Conservation (phyloP, 2,113 vertebrate genomes). For the Pardalotus punctatus region DNA sequence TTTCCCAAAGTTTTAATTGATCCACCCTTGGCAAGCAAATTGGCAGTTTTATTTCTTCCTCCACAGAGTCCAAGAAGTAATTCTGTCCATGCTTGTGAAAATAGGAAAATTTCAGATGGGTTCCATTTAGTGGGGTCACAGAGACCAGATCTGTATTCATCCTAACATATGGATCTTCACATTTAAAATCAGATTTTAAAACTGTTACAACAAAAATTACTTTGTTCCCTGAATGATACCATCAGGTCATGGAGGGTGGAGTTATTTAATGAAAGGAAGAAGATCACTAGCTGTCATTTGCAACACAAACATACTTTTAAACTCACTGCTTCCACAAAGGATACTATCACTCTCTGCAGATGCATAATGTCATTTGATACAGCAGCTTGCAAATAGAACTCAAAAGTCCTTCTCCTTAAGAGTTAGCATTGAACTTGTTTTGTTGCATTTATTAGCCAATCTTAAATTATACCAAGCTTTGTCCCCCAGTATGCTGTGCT, state of each 20-base stretch:
- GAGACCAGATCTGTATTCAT: neutral
- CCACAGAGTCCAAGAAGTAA: neutral
- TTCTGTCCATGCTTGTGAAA: neutral
- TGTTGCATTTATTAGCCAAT: neutral
- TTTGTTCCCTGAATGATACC: neutral
- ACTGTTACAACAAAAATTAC: neutral
- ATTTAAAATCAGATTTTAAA: neutral
- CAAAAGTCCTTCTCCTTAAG: neutral
- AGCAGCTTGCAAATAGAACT: neutral
- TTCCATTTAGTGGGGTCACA: neutral
- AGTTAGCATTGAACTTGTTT: neutral
- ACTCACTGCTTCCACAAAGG: neutral
- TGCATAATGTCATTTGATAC: neutral
- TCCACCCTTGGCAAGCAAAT: neutral
- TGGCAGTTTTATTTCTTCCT: neutral
- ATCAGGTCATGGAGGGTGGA: neutral
- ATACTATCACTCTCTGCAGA: neutral
- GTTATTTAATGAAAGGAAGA: neutral
- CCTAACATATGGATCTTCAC: neutral
- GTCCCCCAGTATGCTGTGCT: neutral
- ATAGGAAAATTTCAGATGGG: neutral
- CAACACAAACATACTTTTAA: neutral
- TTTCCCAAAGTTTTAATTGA: neutral
- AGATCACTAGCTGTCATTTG: neutral
- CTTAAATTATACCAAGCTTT: neutral